Conservation (phyloP, 2,888 invertebrate genomes). For the Drosophila paucipuncta region DNA sequence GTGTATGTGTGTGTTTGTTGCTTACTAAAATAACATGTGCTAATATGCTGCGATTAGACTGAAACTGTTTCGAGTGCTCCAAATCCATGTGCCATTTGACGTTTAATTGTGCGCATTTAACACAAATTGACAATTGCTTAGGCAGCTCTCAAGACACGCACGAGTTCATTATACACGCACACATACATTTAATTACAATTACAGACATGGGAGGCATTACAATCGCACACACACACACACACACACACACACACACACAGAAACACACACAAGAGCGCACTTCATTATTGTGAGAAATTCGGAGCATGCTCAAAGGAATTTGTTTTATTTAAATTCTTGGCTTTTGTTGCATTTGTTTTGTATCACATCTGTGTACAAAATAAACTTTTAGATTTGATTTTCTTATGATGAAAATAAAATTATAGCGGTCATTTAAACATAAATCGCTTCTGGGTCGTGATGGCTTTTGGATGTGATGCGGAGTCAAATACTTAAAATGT, state of each 20-base stretch:
- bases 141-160: slow-evolving; percentile 40
- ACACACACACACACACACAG: neutral
- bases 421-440: neutral
- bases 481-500: neutral
- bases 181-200: slow-evolving; percentile 59
- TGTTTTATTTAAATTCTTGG: slow-evolving; percentile 4
- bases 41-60: slow-evolving; percentile 68
- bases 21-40: slow-evolving; percentile 42
- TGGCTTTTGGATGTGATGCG: neutral
- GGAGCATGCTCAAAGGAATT: slow-evolving; percentile 17
- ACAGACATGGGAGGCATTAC: slow-evolving; percentile 45
- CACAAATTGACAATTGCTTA: slow-evolving; percentile 76
- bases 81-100: slow-evolving; percentile 55
- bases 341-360: slow-evolving; percentile 8
- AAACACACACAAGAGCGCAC: slow-evolving; percentile 9
- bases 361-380: neutral
- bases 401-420: neutral
- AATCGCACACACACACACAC: slow-evolving; percentile 14
- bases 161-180: slow-evolving; percentile 27
- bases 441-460: neutral
- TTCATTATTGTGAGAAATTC: slow-evolving; percentile 64
- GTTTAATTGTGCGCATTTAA: slow-evolving; percentile 77
- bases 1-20: neutral
- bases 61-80: slow-evolving; percentile 32
- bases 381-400: neutral